These are phyloP conservation scores for Chaetogeoica ovagalla DNA, from an alignment of 2,888 invertebrate species.

Conservation along the genomic window DNA sequence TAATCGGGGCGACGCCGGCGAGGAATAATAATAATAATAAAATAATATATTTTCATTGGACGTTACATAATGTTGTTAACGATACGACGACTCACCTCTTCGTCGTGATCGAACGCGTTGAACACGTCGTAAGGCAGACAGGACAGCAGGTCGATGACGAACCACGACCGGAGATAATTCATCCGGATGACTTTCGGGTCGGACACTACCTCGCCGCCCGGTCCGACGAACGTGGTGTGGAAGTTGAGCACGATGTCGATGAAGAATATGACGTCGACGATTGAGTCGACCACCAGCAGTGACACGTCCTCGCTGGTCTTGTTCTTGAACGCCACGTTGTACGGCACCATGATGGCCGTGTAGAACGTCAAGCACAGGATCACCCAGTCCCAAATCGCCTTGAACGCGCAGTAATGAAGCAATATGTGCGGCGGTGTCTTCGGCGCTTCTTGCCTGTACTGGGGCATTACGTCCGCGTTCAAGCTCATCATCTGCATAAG, in stretches of 20 bases:
- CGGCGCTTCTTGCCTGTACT: slow-evolving; percentile 98
- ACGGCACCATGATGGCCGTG: slow-evolving; percentile 98
- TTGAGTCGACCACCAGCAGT: slow-evolving; percentile 91
- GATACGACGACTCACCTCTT: slow-evolving; percentile 74
- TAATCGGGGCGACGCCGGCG: too few species aligned
- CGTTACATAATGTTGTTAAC: too few species aligned
- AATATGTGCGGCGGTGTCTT: slow-evolving; percentile 99
- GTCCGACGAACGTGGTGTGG: slow-evolving; percentile 99
- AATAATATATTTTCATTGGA: too few species aligned
- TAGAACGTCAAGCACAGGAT: slow-evolving; percentile 99
- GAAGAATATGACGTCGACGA: slow-evolving; percentile 99
- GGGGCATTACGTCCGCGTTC: slow-evolving; percentile 96
- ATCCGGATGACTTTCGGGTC: slow-evolving; percentile 97
- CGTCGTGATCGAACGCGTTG: slow-evolving; percentile 99
- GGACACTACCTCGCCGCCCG: slow-evolving; percentile 93
- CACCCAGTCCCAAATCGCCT: slow-evolving; percentile 99
- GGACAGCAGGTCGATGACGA: slow-evolving; percentile 96
- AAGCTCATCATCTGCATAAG: slow-evolving; percentile 86
- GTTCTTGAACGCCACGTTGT: slow-evolving; percentile 99
- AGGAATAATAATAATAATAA: too few species aligned
- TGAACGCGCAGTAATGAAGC: slow-evolving; percentile 99
- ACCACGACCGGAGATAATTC: slow-evolving; percentile 99
- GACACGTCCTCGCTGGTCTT: slow-evolving; percentile 91
- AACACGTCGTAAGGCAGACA: slow-evolving; percentile 99
- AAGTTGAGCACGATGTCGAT: slow-evolving; percentile 99